These are phyloP conservation scores for Drosophila insularis DNA, from an alignment of 1,140 invertebrate genomes.

Conservation along the genomic window DNA sequence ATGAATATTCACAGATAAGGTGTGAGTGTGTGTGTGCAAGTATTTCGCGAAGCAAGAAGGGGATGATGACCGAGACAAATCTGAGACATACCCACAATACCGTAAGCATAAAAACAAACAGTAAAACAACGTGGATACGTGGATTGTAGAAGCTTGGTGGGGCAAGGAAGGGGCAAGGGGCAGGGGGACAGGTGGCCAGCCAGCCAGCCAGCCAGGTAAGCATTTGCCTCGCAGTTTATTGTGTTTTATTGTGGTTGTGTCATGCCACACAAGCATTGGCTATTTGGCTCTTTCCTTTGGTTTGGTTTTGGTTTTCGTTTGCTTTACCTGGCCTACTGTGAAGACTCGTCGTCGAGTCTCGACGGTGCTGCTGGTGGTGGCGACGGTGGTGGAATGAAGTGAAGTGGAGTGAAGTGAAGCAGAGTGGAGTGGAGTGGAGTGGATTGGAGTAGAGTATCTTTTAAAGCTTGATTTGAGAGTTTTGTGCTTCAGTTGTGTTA, in stretches of 20 bases:
- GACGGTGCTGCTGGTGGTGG: background rate
- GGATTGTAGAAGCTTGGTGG: too few relatives aligned
- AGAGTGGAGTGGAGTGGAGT: background rate
- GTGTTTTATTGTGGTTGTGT: conserved; percentile 11
- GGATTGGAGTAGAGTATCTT: conserved; percentile 14
- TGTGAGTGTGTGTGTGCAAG: background rate
- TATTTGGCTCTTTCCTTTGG: conserved; percentile 2
- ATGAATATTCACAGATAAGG: background rate
- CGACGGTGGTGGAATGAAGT: background rate
- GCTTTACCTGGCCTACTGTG: conserved; percentile 10
- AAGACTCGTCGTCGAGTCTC: background rate
- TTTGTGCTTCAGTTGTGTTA: conserved; percentile 13
- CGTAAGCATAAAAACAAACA: conserved; percentile 36
- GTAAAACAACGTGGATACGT: conserved; percentile 22
- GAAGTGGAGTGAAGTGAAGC: background rate
- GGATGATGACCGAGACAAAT: conserved; percentile 23
- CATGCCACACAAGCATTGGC: conserved; percentile 17
- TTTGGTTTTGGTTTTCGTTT: background rate
- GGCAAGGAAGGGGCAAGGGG: background rate
- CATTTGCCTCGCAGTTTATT: conserved; percentile 8
- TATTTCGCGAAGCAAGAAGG: background rate
- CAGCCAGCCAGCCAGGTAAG: background rate
- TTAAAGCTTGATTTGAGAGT: conserved; percentile 15
- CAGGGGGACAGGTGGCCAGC: background rate
- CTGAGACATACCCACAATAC: conserved; percentile 49